phyloP scores from a whole-genome alignment of 2,113 vertebrate genomes.

The Sciurus niger region DNA sequence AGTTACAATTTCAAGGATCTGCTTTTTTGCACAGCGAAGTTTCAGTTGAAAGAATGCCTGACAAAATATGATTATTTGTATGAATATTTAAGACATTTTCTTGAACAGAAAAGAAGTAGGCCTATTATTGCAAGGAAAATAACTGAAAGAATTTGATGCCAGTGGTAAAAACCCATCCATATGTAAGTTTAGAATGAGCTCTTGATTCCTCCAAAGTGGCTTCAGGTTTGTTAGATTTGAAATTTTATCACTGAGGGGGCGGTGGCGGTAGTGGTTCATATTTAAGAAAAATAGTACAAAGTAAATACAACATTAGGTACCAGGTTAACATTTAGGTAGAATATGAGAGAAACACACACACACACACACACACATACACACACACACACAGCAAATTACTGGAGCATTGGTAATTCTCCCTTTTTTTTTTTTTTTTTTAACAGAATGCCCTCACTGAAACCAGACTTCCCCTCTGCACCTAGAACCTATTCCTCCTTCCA shows the following conservation, averaged over 20 bases:
- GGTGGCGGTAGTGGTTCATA: not conserved
- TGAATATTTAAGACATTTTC: not conserved
- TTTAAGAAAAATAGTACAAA: not conserved
- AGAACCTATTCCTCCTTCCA: not conserved
- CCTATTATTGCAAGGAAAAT: not conserved
- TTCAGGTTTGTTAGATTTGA: not conserved
- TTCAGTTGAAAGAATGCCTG: not conserved
- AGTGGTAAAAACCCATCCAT: not conserved
- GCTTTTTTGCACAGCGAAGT: not conserved
- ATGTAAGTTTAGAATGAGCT: not conserved
- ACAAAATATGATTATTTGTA: not conserved
- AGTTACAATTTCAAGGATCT: not conserved
- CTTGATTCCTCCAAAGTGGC: not conserved
- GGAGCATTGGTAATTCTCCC: not conserved
- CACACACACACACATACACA: not conserved
- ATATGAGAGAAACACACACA: not conserved
- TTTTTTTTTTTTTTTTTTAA: not conserved
- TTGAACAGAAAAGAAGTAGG: not conserved
- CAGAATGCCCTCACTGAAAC: not conserved
- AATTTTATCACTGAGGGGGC: not conserved
- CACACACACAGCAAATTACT: not conserved
- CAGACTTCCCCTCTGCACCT: not conserved
- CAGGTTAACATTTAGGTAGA: not conserved
- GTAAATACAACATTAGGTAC: not conserved
- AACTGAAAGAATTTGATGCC: not conserved